phyloP scores from a whole-genome alignment of 2,113 vertebrate species.

The Chaetops frenatus region DNA sequence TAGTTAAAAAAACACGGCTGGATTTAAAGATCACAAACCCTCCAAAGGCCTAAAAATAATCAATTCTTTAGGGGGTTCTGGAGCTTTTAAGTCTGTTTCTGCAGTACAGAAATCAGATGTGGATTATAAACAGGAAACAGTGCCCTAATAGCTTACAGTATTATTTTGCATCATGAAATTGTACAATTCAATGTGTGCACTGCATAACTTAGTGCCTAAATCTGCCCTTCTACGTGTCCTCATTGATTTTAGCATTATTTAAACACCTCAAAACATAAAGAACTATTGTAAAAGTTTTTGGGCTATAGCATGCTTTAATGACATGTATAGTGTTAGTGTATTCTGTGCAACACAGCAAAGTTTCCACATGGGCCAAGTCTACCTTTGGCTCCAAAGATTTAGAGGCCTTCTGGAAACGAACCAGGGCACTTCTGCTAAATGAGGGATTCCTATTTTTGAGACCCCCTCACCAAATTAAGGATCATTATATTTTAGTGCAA shows the following conservation, averaged over 20 bases:
- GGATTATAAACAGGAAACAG: neutral
- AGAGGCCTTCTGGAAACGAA: neutral
- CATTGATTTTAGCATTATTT: neutral
- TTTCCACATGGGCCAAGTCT: neutral
- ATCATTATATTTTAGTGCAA: neutral
- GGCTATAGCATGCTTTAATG: neutral
- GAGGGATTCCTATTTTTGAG: neutral
- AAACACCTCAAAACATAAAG: neutral
- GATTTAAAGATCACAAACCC: neutral
- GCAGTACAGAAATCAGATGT: neutral
- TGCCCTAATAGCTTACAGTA: neutral
- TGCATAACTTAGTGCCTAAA: neutral
- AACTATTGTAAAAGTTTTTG: neutral
- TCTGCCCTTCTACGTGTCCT: neutral
- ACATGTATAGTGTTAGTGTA: neutral
- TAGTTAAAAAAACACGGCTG: neutral
- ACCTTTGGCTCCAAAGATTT: neutral
- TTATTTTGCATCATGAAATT: neutral
- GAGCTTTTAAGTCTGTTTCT: neutral
- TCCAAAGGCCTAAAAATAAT: neutral
- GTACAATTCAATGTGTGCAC: neutral
- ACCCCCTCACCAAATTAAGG: neutral
- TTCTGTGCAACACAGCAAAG: neutral
- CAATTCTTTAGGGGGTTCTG: neutral
- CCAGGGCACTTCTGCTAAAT: neutral